A percentile compares a stretch with the other conserved stretches of the same genome.
Evolutionary conservation across 2,797 vertebrate species (phyloP).

Genomic region (Rhinichthys osculus): DNA sequence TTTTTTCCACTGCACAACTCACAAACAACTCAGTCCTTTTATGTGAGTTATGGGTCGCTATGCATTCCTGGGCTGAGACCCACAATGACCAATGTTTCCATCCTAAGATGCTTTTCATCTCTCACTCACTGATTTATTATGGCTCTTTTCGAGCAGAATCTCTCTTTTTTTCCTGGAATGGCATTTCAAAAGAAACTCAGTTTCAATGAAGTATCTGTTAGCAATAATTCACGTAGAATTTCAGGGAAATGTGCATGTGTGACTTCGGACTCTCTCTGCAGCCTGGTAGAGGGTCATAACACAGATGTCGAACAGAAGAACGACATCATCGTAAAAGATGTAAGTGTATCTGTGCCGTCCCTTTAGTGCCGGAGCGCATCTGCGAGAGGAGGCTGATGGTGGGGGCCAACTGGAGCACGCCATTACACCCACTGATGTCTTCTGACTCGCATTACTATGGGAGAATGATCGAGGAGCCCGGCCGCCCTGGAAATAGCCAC

Average conservation of each 20-base stretch:
- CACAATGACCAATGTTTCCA: slow-evolving; percentile 8
- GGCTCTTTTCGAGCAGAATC: background rate
- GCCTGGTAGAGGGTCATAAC: slow-evolving; percentile 3
- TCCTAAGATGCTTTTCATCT: background rate
- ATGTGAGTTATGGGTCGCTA: slow-evolving; percentile 8
- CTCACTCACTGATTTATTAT: slow-evolving; percentile 24
- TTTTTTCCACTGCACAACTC: background rate
- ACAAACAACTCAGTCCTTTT: slow-evolving; percentile 7
- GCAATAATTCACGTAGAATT: slow-evolving; percentile 16
- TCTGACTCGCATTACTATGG: slow-evolving; percentile 74
- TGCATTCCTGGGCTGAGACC: slow-evolving; percentile 16
- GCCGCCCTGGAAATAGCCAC: slow-evolving; percentile 64
- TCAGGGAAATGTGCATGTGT: background rate
- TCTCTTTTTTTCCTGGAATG: slow-evolving; percentile 6
- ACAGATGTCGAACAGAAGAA: slow-evolving; percentile 38
- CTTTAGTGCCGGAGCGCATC: slow-evolving; percentile 58
- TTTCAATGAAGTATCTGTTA: background rate
- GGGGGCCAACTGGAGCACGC: slow-evolving; percentile 66
- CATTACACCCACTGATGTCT: slow-evolving; percentile 75
- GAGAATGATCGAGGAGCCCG: slow-evolving; percentile 55
- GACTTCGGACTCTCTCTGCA: background rate
- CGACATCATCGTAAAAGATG: slow-evolving; percentile 36
- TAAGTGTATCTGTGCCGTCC: slow-evolving; percentile 12
- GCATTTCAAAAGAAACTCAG: background rate
- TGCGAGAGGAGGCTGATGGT: slow-evolving; percentile 19